phyloP scores from a whole-genome alignment of 2,888 invertebrate genomes.

The Beris chalybata region DNA sequence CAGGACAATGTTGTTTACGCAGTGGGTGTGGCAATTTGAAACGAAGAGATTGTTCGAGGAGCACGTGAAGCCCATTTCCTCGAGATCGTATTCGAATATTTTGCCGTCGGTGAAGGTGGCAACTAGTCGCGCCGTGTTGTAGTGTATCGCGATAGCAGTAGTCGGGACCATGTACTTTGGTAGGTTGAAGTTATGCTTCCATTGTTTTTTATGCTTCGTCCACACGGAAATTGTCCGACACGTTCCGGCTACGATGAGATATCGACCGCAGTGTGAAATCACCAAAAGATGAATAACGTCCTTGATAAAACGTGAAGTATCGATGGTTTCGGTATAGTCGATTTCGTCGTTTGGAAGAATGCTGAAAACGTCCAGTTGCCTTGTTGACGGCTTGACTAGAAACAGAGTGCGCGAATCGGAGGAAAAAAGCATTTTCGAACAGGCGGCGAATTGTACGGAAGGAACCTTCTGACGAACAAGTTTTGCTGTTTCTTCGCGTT shows the following conservation, averaged over 20 bases:
- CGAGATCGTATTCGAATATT: conserved; percentile 77
- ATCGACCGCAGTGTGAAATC: conserved; percentile 61
- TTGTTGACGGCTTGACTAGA: conserved; percentile 51
- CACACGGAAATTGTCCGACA: conserved; percentile 70
- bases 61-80: conserved; percentile 63
- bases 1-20: conserved; percentile 63
- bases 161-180: conserved; percentile 72
- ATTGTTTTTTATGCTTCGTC: conserved; percentile 54
- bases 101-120: conserved; percentile 79
- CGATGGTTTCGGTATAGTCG: conserved; percentile 51
- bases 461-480: conserved; percentile 52
- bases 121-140: conserved; percentile 62
- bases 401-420: conserved; percentile 55
- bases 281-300: conserved; percentile 60
- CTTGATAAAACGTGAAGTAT: conserved; percentile 56
- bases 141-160: conserved; percentile 72
- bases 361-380: conserved; percentile 55
- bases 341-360: conserved; percentile 50
- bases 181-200: conserved; percentile 61
- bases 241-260: conserved; percentile 69
- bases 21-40: conserved; percentile 55
- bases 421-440: conserved; percentile 55
- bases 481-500: conserved; percentile 44
- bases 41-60: conserved; percentile 63
- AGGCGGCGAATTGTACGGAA: conserved; percentile 50